Evolutionary conservation across 92 coral and sea anemone genomes (phyloP), one percentile per base, ranked within the genome.

Genomic region (Epizoanthus illoricatus): DNA sequence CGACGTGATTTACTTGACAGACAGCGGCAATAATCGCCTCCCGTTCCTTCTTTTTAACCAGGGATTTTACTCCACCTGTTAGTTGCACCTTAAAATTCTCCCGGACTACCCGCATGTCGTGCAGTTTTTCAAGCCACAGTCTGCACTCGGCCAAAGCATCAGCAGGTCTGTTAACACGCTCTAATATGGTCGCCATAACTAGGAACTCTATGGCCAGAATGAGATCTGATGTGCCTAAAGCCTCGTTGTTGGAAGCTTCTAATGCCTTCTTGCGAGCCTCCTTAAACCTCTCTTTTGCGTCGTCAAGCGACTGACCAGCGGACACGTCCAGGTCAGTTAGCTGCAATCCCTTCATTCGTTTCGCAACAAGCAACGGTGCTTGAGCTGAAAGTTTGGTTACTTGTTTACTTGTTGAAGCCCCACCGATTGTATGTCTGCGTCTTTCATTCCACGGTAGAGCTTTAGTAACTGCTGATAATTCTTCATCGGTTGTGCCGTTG

Each of bases 151-250:
- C 43, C n/a, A 81, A 4, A 5, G 86, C 84, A 10, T 69, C 80
- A 17, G 11, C 0, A 0, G 84, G 86, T 40, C 76, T 73, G 73
- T 79, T 86, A 4, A 73, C 58, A 36, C 74, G 56, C 60, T 87
- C 92, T 2, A 89, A 81, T 47, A 89, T 68, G 7, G 88, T 90
- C 47, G 90, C 88, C 80, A 90, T 74, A 18, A 90, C 64, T 58
- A 86, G 90, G 28, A 76, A 63, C 10, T 69, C 69, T 84, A 87
- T 78, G 0, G 93, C 90, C 28, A 64, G 66, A 42, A 90, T 49
- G 19, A 88, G 90, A 20, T 90, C 90, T 9, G 76, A 74, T 6
- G 74, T 52, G 10, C 47, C 33, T 42, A 90, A 69, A 0, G 85
- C 84, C 75, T 90, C 88, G 73, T 90, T 80, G 45, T 42, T 66